phyloP scores from a whole-genome alignment of 2,888 invertebrate genomes.

The Frankliniella fusca region DNA sequence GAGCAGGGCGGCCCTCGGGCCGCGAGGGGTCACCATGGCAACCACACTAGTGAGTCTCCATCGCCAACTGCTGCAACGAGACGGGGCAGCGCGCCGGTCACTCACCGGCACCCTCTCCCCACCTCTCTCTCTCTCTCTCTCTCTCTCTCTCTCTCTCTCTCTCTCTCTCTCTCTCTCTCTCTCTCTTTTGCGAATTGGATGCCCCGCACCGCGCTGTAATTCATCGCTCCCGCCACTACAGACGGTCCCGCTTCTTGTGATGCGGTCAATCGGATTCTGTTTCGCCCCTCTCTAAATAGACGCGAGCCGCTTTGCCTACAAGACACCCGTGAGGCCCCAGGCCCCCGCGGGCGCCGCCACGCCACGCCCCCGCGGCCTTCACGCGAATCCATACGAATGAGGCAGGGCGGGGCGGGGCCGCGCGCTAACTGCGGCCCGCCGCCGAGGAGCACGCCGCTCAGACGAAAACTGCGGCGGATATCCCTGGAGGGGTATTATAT shows the following conservation, averaged over 20 bases:
- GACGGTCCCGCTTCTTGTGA: neutral
- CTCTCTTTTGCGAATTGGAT: neutral
- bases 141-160: conserved; percentile 24
- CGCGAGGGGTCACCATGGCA: neutral
- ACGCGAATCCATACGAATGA: neutral
- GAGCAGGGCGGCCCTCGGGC: neutral
- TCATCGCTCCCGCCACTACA: neutral
- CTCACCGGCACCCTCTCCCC: neutral
- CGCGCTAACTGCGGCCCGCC: neutral
- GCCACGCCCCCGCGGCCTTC: neutral
- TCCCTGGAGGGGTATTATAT: too few relatives aligned
- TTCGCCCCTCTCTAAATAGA: conserved; percentile 12
- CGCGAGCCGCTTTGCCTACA: neutral
- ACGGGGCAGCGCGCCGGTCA: neutral
- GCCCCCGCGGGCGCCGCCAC: neutral
- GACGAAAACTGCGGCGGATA: neutral
- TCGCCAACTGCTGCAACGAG: too few relatives aligned
- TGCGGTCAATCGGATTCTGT: conserved; percentile 13
- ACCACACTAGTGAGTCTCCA: neutral
- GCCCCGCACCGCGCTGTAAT: neutral
- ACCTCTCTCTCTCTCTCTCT: neutral
- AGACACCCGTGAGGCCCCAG: neutral
- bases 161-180: conserved; percentile 13
- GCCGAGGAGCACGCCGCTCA: neutral
- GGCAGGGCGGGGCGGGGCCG: neutral